A percentile compares a stretch with the other conserved stretches of the same genome.
Evolutionary conservation across 2,888 invertebrate species (phyloP).

Genomic region (Gerosis bhagava): DNA sequence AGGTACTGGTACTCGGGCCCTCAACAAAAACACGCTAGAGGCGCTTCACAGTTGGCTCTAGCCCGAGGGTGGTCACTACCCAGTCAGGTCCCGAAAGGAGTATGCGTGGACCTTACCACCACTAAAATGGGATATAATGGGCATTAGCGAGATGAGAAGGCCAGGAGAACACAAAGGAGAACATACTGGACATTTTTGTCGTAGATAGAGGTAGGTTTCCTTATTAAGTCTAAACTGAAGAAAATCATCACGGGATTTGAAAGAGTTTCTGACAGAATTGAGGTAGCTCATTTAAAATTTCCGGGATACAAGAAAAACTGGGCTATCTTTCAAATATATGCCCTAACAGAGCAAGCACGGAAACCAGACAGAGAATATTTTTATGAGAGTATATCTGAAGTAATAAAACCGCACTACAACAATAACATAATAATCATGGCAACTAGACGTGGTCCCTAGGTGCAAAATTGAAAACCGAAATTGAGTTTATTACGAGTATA

Average conservation of each 20-base stretch:
- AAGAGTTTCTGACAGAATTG: slow-evolving; percentile 30
- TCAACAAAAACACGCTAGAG: too few species aligned
- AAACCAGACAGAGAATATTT: background rate
- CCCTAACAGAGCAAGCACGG: slow-evolving; percentile 24
- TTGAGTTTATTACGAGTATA: background rate
- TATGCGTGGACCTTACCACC: too few species aligned
- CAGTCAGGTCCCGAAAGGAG: too few species aligned
- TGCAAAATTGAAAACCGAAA: too few species aligned
- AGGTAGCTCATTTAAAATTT: slow-evolving; percentile 6
- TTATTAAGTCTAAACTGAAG: slow-evolving; percentile 26
- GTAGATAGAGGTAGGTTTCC: slow-evolving; percentile 31
- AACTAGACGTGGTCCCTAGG: too few species aligned
- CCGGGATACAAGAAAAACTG: slow-evolving; percentile 9
- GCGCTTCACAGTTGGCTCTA: too few species aligned
- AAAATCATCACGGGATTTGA: slow-evolving; percentile 25
- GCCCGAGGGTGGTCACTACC: too few species aligned
- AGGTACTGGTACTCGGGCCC: too few species aligned
- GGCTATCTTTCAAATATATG: slow-evolving; percentile 20
- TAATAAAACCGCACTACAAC: too few species aligned
- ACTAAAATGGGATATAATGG: too few species aligned
- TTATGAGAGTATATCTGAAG: background rate
- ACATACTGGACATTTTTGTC: slow-evolving; percentile 19
- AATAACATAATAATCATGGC: too few species aligned
- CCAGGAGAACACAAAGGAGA: slow-evolving; percentile 25
- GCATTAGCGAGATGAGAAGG: too few species aligned